Conservation (phyloP, 2,888 invertebrate species). For the Nephrotoma flavescens region DNA sequence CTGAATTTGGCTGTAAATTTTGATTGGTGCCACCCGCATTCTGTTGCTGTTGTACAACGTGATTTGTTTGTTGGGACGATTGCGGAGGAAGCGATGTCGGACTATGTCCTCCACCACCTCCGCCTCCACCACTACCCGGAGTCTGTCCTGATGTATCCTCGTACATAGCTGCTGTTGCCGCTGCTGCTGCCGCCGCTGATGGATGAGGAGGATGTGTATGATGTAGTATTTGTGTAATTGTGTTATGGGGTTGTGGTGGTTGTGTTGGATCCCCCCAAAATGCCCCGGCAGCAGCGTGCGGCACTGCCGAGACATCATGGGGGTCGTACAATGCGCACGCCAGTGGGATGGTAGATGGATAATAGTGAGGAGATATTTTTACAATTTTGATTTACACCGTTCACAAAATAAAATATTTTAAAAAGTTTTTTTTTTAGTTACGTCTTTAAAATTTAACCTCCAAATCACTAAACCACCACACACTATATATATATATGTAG, state of each 20-base stretch:
- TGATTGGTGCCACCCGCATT: constrained; percentile 12
- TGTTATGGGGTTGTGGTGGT: constrained; percentile 36
- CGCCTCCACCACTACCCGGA: constrained; percentile 10
- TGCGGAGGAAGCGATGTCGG: constrained; percentile 12
- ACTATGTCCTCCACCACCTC: constrained; percentile 11
- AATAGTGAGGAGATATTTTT: constrained; percentile 35
- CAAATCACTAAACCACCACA: background rate
- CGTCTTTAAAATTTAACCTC: background rate
- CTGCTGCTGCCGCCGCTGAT: constrained; percentile 38
- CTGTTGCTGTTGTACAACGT: constrained; percentile 16
- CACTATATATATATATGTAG: background rate
- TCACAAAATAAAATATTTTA: constrained; percentile 9
- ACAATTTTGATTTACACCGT: constrained; percentile 19
- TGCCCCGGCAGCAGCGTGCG: constrained; percentile 37
- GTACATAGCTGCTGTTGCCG: constrained; percentile 37
- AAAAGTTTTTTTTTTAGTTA: constrained; percentile 2
- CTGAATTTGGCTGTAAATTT: constrained; percentile 28
- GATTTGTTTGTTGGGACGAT: constrained; percentile 19
- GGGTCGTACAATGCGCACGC: constrained; percentile 37
- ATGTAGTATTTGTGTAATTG: constrained; percentile 38
- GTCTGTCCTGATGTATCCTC: constrained; percentile 30
- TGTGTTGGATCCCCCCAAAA: constrained; percentile 39
- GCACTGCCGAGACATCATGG: constrained; percentile 38
- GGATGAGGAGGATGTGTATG: constrained; percentile 39
- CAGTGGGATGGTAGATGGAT: constrained; percentile 37